Percentiles rank a stretch among this genome's conserved stretches.
Conservation (phyloP, 2,113 vertebrate genomes). For the Probosciger aterrimus region DNA sequence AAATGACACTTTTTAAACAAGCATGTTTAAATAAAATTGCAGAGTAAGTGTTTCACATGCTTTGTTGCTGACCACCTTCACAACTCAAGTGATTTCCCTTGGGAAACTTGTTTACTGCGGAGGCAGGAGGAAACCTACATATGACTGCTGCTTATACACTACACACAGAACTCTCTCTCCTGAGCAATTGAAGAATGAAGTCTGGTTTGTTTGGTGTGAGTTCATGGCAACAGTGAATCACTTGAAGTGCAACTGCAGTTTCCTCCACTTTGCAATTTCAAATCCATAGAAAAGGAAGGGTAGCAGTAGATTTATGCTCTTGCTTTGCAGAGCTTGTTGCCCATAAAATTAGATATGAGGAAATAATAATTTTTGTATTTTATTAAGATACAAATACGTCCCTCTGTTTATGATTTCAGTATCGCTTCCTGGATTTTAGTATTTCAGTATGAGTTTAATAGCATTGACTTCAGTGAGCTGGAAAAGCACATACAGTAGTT, state of each 20-base stretch:
- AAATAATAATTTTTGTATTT: constrained; percentile 10
- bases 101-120: background rate
- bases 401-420: background rate
- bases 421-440: background rate
- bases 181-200: background rate
- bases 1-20: background rate
- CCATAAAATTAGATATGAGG: background rate
- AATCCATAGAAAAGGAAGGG: background rate
- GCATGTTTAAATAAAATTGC: background rate
- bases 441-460: constrained; percentile 1
- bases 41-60: background rate
- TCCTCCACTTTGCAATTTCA: background rate
- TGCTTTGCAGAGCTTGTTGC: background rate
- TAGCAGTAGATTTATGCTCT: background rate
- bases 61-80: background rate
- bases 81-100: background rate
- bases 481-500: background rate
- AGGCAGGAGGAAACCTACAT: background rate
- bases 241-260: background rate
- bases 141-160: background rate
- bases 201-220: background rate
- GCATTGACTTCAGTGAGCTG: background rate
- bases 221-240: background rate
- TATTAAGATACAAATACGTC: background rate
- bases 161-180: background rate